These are phyloP conservation scores for Cololabis saira DNA, from an alignment of 2,113 vertebrate genomes.

Conservation along the genomic window DNA sequence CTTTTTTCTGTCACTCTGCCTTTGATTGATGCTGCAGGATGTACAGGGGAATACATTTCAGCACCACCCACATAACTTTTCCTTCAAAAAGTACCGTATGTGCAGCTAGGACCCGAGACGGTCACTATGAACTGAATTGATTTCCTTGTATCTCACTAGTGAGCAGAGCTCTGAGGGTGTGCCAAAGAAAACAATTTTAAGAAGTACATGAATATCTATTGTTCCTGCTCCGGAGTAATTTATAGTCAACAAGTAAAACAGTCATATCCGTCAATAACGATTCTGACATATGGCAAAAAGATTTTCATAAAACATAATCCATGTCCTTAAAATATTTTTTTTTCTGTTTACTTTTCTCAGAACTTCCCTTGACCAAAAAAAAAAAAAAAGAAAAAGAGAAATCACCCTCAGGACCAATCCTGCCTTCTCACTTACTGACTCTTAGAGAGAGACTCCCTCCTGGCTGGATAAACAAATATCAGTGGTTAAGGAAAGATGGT, in stretches of 20 bases:
- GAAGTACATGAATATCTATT: slow-evolving; percentile 60
- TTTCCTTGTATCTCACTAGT: slow-evolving; percentile 39
- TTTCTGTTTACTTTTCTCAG: too few species aligned
- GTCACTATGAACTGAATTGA: too few species aligned
- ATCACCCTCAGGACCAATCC: slow-evolving; percentile 45
- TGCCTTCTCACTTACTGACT: slow-evolving; percentile 50
- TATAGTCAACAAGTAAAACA: too few species aligned
- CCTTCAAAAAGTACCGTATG: neutral
- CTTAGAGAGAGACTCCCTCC: slow-evolving; percentile 53
- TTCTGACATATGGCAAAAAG: too few species aligned
- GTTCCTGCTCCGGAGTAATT: slow-evolving; percentile 22
- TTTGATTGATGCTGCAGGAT: slow-evolving; percentile 4
- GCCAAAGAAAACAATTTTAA: slow-evolving; percentile 69
- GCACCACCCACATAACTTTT: neutral
- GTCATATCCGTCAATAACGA: too few species aligned
- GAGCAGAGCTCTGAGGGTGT: slow-evolving; percentile 50
- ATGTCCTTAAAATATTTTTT: too few species aligned
- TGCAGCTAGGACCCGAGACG: too few species aligned
- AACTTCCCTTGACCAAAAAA: neutral
- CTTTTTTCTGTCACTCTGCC: neutral
- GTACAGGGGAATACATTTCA: slow-evolving; percentile 18
- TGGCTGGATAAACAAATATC: slow-evolving; percentile 59
- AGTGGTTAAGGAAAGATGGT: slow-evolving; percentile 38
- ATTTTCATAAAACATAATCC: too few species aligned
- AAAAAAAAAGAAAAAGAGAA: slow-evolving; percentile 55